These are phyloP conservation scores for Achroia grisella DNA, from an alignment of 1,140 invertebrate species.

Conservation along the genomic window DNA sequence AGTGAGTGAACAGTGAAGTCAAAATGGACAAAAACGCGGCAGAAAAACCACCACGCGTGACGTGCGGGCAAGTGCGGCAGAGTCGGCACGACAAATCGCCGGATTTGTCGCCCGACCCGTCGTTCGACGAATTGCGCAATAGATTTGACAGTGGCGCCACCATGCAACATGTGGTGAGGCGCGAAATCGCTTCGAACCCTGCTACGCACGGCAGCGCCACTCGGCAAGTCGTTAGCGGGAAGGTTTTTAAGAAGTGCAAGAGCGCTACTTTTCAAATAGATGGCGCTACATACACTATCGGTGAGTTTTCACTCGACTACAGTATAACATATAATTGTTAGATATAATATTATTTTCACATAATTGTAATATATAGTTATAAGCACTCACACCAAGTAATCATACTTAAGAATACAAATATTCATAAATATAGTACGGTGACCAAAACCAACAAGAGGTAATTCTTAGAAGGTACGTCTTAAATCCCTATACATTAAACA, in stretches of 20 bases:
- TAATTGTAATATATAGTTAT: too few species aligned
- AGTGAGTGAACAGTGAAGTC: conserved; percentile 23
- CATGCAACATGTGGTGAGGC: conserved; percentile 18
- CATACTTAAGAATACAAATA: too few species aligned
- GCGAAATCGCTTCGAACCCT: conserved; percentile 55
- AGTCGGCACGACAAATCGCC: conserved; percentile 30
- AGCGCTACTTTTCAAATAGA: conserved; percentile 86
- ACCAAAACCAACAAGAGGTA: too few species aligned
- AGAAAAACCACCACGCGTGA: conserved; percentile 28
- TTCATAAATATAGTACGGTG: too few species aligned
- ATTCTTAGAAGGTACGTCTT: too few species aligned
- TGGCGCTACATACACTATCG: conserved; percentile 85
- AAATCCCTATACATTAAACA: too few species aligned
- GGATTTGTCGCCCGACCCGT: conserved; percentile 42
- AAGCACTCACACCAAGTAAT: too few species aligned
- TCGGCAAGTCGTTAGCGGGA: conserved; percentile 69
- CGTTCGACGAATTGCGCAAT: conserved; percentile 59
- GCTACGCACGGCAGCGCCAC: conserved; percentile 68
- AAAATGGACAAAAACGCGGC: conserved; percentile 61
- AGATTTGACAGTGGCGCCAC: conserved; percentile 59
- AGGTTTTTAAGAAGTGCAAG: conserved; percentile 84
- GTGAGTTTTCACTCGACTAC: conserved; percentile 68
- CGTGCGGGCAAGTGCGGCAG: conserved; percentile 49
- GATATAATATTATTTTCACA: too few species aligned
- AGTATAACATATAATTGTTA: neutral